phyloP scores from a whole-genome alignment of 2,113 vertebrate genomes.

The Penelope pileata region DNA sequence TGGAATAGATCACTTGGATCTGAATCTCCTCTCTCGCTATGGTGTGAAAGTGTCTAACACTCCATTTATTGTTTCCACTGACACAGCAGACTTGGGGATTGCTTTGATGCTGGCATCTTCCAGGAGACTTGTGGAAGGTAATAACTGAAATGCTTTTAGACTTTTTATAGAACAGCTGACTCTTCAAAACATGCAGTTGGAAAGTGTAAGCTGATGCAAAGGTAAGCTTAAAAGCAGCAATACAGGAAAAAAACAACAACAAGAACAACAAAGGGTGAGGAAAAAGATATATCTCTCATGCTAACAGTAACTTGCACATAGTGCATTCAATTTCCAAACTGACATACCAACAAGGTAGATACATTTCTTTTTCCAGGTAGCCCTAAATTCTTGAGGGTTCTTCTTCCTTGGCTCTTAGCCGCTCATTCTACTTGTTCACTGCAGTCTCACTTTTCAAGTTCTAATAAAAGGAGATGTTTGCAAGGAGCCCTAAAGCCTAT shows the following conservation, averaged over 20 bases:
- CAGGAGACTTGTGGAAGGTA: constrained; percentile 81
- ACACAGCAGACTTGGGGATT: constrained; percentile 84
- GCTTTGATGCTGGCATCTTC: constrained; percentile 82
- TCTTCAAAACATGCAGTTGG: background rate
- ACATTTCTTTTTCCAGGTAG: background rate
- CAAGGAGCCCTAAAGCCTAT: background rate
- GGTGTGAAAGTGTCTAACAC: constrained; percentile 82
- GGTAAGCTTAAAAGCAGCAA: background rate
- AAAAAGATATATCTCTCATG: background rate
- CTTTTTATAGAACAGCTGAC: background rate
- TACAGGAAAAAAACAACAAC: background rate
- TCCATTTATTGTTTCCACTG: constrained; percentile 72
- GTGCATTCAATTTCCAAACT: background rate
- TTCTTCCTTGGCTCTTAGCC: background rate
- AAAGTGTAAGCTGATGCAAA: background rate
- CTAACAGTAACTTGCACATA: background rate
- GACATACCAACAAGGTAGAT: background rate
- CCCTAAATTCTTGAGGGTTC: background rate
- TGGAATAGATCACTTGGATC: constrained; percentile 83
- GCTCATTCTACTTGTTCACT: background rate
- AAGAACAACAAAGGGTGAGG: too few relatives aligned
- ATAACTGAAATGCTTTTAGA: background rate
- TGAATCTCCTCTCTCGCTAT: constrained; percentile 74
- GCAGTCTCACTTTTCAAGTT: background rate
- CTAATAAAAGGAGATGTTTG: background rate